These are phyloP conservation scores for Kryptolebias ocellatus DNA, from an alignment of 2,797 vertebrate genomes.

Conservation along the genomic window DNA sequence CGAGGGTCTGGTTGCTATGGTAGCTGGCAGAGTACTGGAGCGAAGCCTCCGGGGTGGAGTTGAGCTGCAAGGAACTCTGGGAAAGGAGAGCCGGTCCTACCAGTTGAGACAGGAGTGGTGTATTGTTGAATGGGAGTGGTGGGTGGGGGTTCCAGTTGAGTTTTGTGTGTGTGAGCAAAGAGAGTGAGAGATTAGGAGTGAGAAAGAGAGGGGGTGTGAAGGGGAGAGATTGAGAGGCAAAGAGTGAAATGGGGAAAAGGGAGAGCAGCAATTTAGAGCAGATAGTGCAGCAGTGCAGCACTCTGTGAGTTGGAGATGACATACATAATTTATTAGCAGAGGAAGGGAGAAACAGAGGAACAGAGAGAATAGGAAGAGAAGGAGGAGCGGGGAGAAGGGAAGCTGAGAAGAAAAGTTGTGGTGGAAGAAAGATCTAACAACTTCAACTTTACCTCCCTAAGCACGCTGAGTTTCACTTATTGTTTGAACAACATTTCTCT, in stretches of 20 bases:
- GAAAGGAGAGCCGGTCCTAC: slow-evolving; percentile 95
- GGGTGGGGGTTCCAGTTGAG: slow-evolving; percentile 52
- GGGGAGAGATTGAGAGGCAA: slow-evolving; percentile 65
- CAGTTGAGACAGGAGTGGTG: slow-evolving; percentile 62
- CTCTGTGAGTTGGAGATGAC: slow-evolving; percentile 82
- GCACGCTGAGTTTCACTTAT: background rate
- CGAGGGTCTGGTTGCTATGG: slow-evolving; percentile 99
- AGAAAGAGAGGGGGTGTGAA: slow-evolving; percentile 54
- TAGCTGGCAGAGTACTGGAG: slow-evolving; percentile 99
- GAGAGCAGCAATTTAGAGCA: slow-evolving; percentile 82
- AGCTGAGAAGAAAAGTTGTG: slow-evolving; percentile 58
- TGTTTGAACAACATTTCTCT: slow-evolving; percentile 17
- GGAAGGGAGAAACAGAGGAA: slow-evolving; percentile 78
- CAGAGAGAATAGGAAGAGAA: slow-evolving; percentile 67
- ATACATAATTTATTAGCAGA: slow-evolving; percentile 86
- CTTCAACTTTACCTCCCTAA: slow-evolving; percentile 35
- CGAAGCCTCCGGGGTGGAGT: slow-evolving; percentile 96
- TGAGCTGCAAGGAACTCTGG: slow-evolving; percentile 98
- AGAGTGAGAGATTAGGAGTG: slow-evolving; percentile 73
- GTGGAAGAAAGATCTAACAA: slow-evolving; percentile 49
- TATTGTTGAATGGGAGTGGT: slow-evolving; percentile 37
- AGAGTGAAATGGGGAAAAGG: slow-evolving; percentile 68
- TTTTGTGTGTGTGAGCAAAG: slow-evolving; percentile 49
- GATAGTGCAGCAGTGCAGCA: slow-evolving; percentile 87
- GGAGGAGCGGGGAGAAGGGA: slow-evolving; percentile 54